A percentile compares a stretch with the other conserved stretches of the same genome.
These are phyloP conservation scores for Rhabditoides inermis DNA, from an alignment of 2,888 invertebrate species.

Conservation along the genomic window DNA sequence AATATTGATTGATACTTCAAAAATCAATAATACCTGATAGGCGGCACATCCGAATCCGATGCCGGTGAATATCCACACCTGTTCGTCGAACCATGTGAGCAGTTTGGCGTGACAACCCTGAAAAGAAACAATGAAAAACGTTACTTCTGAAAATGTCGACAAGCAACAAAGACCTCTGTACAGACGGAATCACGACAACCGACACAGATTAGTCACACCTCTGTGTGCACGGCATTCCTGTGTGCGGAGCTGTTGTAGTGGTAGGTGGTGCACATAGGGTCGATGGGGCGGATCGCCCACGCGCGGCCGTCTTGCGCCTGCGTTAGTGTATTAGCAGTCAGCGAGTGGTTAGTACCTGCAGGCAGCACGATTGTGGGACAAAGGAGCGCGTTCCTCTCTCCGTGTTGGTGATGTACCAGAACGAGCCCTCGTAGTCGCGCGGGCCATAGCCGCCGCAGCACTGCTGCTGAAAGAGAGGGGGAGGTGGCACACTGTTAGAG, in stretches of 20 bases:
- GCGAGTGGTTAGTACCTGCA: constrained; percentile 29
- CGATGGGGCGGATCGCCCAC: constrained; percentile 42
- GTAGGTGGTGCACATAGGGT: constrained; percentile 49
- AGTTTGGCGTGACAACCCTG: constrained; percentile 40
- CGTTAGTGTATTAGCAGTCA: not conserved
- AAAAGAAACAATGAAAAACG: constrained; percentile 6
- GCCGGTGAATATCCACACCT: constrained; percentile 33
- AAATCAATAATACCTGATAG: constrained; percentile 20
- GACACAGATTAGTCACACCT: constrained; percentile 16
- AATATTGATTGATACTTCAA: not conserved
- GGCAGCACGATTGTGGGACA: constrained; percentile 46
- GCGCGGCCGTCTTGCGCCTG: constrained; percentile 20
- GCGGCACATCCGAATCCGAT: constrained; percentile 34
- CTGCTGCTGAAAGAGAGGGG: constrained; percentile 34
- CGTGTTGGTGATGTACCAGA: constrained; percentile 48
- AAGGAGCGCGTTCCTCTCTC: constrained; percentile 43
- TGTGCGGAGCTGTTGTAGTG: constrained; percentile 33
- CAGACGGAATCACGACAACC: constrained; percentile 3
- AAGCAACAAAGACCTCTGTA: not conserved
- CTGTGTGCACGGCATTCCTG: constrained; percentile 36
- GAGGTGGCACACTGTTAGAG: constrained; percentile 4
- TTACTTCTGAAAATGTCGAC: not conserved
- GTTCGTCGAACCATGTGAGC: constrained; percentile 37
- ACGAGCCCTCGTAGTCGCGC: constrained; percentile 44
- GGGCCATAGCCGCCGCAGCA: constrained; percentile 45